Evolutionary conservation across 2,888 invertebrate genomes (phyloP), one percentile per base, ranked within the genome.

Genomic region (Protophormia terraenovae): DNA sequence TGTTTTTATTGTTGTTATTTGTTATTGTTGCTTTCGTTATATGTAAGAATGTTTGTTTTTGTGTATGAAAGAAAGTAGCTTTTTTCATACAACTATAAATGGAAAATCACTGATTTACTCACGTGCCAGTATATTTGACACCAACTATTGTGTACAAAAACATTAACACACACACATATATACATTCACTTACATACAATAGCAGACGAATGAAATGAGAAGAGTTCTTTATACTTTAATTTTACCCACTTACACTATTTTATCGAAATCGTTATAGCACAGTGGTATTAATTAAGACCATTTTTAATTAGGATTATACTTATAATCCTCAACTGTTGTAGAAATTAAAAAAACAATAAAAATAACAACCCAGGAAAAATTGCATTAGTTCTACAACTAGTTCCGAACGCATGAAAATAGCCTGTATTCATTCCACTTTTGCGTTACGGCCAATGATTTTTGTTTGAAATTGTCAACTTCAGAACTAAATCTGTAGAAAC

Each of bases 101-200:
- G 32, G 47, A 58, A 80, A 80, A 73, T 67, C 72, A 47, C 24
- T 80, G 72, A 80, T 66, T 80, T 73, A 73, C 73, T 80, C 41
- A 58, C 80, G 66, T 67, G 58, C 60, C 32, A 55, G 29, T 64
- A 64, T 58, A 35, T 35, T 66, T 67, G 64, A 80, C 41, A 55
- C 58, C 55, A 71, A 47, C 60, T 60, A 47, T 64, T 24, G 60
- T 14, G 58, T 8, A 29, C 64, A 53, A 16, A 76, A 32, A 47
- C 47, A 35, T 60, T 14, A n/a, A 14, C 19, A n/a, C 10, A 58
- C 27, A 8, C 3, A 22, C 5, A 16, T n/a, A 29, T 1, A 27
- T 27, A 50, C 5, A 32, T 41, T n/a, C 29, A 60, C 47, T 47
- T 2, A 60, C 4, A 3, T 19, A 16, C n/a, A 38, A 3, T 38